Base-by-base conservation (phyloP, 2,113 vertebrate species). In the Phoenicopterus ruber region DNA sequence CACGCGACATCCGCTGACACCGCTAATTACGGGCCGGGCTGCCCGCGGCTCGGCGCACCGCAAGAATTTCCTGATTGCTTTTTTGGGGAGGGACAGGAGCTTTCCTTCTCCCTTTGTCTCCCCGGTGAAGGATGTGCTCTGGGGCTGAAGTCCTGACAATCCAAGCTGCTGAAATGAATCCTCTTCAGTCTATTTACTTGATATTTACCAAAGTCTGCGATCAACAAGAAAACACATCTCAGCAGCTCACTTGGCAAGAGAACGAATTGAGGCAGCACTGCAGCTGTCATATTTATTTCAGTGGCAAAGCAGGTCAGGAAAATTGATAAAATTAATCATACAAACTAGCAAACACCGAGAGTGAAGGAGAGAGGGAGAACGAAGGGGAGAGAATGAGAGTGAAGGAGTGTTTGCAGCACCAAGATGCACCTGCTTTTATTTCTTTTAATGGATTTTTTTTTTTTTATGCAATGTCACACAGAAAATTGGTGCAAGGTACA, bases 241-340 rank as follows among this genome's bases (percentile, higher is more conserved):
- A 96, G 97, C 98, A 94, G 95, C 97, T 97, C 96, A 89, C 97
- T 98, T 98, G 98, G 98, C 97, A 96, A 97, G 98, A 97, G 98
- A 97, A 98, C 96, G 98, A 96, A 97, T 96, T 86, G 98, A 97
- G 97, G 97, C 97, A 96, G 97, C 97, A 77, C 90, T 79, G 97
- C 97, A 97, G 98, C 98, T 97, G 98, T 98, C 98, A 97, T 97
- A 98, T 98, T 97, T 98, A 97, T 98, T 98, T 98, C 96, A 40
- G 97, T 97, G 98, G 97, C 98, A 98, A 97, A 98, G 98, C 98
- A 97, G 98, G 98, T 98, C 98, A 98, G 98, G 98, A 97, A 98
- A 98, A 98, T 98, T 97, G 98, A 98, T 98, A 97, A 97, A 98
- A 98, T 98, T 98, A 98, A 98, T 98, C 98, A 98, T 96, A 98